A percentile compares a stretch with the other conserved stretches of the same genome.
Conservation (phyloP, 2,797 vertebrate genomes). For the Periparus ater region DNA sequence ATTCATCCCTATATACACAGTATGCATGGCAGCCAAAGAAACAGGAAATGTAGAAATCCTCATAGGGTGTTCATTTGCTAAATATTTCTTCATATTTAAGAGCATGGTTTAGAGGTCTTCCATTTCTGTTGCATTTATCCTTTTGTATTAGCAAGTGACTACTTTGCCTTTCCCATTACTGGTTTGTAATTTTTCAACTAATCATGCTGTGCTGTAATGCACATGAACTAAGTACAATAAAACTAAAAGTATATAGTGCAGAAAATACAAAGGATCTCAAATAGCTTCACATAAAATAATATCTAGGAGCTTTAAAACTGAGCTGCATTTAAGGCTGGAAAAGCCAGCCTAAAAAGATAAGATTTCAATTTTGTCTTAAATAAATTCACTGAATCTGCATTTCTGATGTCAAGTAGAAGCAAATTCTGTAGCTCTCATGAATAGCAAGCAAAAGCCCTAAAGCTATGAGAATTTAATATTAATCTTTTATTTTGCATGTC, state of each 20-base stretch:
- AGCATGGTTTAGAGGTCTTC: neutral
- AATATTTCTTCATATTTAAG: constrained; percentile 13
- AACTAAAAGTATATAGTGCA: constrained; percentile 39
- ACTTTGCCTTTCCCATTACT: constrained; percentile 22
- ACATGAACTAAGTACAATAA: constrained; percentile 27
- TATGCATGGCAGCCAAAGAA: neutral
- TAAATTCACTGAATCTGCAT: constrained; percentile 72
- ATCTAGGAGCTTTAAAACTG: constrained; percentile 66
- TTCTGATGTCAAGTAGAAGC: constrained; percentile 69
- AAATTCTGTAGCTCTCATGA: constrained; percentile 51
- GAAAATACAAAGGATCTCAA: constrained; percentile 62
- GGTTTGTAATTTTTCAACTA: constrained; percentile 6
- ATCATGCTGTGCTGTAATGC: neutral
- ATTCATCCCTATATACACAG: neutral
- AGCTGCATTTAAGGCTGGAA: constrained; percentile 67
- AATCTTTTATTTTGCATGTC: constrained; percentile 57
- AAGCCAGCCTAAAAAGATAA: constrained; percentile 64
- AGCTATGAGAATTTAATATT: constrained; percentile 59
- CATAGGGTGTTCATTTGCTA: neutral
- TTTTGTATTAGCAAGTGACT: constrained; percentile 15
- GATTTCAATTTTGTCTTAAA: constrained; percentile 68
- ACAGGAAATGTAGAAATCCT: neutral
- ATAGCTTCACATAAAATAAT: constrained; percentile 69
- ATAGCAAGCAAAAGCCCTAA: constrained; percentile 60
- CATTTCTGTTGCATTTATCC: neutral